Evolutionary conservation across 2,888 invertebrate species (phyloP).

Genomic region (Synanthedon andrenaeformis): DNA sequence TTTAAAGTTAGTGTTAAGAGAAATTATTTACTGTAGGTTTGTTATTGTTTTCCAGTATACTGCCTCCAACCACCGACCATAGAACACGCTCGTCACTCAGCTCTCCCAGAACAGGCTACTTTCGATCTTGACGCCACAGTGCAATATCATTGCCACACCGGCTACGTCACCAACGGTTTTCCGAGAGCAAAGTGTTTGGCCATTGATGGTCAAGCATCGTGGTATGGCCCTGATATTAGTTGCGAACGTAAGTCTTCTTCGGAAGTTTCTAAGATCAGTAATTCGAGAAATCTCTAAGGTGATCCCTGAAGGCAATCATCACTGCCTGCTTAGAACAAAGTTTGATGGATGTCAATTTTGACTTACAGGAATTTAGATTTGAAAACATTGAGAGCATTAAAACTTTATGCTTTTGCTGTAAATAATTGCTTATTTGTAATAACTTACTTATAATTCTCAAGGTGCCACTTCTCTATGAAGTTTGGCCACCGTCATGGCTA

Average conservation of each 20-base stretch:
- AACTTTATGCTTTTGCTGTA: too few relatives aligned
- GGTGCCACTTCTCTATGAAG: too few relatives aligned
- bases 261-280: neutral
- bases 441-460: too few relatives aligned
- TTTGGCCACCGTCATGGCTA: too few relatives aligned
- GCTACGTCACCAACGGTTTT: conserved; percentile 93
- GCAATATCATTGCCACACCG: conserved; percentile 94
- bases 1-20: too few relatives aligned
- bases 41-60: conserved; percentile 69
- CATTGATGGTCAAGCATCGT: conserved; percentile 89
- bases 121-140: conserved; percentile 92
- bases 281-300: neutral
- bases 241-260: conserved; percentile 84
- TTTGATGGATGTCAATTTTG: neutral
- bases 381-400: too few relatives aligned
- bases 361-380: too few relatives aligned
- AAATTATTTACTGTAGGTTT: too few relatives aligned
- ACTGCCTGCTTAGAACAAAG: too few relatives aligned
- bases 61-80: conserved; percentile 88
- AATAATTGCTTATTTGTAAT: too few relatives aligned
- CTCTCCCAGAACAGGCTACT: conserved; percentile 85
- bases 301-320: neutral
- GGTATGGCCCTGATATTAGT: conserved; percentile 97
- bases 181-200: conserved; percentile 93
- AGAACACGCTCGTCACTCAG: conserved; percentile 89